These are phyloP conservation scores for Vespertilio murinus DNA, from an alignment of 2,797 vertebrate genomes.

Conservation along the genomic window DNA sequence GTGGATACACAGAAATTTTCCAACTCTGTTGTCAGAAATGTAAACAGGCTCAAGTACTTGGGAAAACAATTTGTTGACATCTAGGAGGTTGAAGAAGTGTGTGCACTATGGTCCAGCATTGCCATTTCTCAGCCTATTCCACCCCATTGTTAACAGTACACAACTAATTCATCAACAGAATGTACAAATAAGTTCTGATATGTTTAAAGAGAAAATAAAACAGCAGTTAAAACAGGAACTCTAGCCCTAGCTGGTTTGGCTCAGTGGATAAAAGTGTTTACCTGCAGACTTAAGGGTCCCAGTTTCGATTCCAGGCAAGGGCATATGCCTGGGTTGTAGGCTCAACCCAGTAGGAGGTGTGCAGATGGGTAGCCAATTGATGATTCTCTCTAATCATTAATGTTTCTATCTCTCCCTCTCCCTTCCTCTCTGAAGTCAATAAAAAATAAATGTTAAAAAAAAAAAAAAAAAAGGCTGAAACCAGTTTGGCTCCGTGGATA, in stretches of 20 bases:
- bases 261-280: too few relatives aligned
- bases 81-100: background rate
- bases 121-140: background rate
- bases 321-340: too few relatives aligned
- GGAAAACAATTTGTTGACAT: background rate
- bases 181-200: background rate
- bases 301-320: too few relatives aligned
- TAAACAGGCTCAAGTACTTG: background rate
- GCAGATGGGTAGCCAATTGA: too few relatives aligned
- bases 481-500: too few relatives aligned
- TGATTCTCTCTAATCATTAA: too few relatives aligned
- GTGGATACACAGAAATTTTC: background rate
- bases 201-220: background rate
- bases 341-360: too few relatives aligned
- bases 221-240: background rate
- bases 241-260: background rate
- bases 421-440: too few relatives aligned
- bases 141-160: background rate
- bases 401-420: too few relatives aligned
- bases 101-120: background rate
- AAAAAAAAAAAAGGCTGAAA: too few relatives aligned
- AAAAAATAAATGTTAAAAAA: too few relatives aligned
- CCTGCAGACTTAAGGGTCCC: too few relatives aligned
- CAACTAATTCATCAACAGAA: background rate
- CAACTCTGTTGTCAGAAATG: background rate